These are phyloP conservation scores for Hypomecis atomaria DNA, from an alignment of 2,888 invertebrate species.

Conservation along the genomic window DNA sequence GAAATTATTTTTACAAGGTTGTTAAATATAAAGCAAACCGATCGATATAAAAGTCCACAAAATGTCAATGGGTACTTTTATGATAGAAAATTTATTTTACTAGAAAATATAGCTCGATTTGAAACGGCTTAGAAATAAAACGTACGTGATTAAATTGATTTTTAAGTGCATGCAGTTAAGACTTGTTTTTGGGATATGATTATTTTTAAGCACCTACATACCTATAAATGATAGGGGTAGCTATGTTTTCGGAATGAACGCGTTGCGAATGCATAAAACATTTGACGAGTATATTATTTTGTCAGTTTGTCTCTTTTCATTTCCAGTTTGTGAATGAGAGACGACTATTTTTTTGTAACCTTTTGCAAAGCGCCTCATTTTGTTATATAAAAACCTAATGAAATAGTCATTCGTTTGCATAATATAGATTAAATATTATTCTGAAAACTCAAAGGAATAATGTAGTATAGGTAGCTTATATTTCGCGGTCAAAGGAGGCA, in stretches of 20 bases:
- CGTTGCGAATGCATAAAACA: conserved; percentile 18
- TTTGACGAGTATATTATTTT: conserved; percentile 29
- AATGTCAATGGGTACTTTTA: conserved; percentile 1
- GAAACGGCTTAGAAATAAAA: conserved; percentile 1
- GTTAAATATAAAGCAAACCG: conserved; percentile 40
- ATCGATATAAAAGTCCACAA: conserved; percentile 1
- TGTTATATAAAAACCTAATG: conserved; percentile 1
- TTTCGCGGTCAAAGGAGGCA: neutral
- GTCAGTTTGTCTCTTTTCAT: conserved; percentile 27
- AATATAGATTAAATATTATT: conserved; percentile 7
- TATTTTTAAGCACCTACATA: too few species aligned
- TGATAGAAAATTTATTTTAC: conserved; percentile 11
- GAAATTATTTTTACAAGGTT: conserved; percentile 36
- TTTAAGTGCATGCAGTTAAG: neutral
- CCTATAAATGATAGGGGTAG: conserved; percentile 4
- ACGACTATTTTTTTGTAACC: conserved; percentile 7
- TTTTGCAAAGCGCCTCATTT: conserved; percentile 10
- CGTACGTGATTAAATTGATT: neutral
- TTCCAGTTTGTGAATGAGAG: conserved; percentile 15
- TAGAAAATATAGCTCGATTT: conserved; percentile 5
- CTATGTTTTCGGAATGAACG: conserved; percentile 12
- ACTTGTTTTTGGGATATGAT: neutral
- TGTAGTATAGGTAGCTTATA: neutral
- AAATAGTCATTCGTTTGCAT: conserved; percentile 15
- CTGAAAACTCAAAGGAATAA: conserved; percentile 1